Base-by-base conservation (phyloP, 2,113 vertebrate species). In the Helogale parvula region DNA sequence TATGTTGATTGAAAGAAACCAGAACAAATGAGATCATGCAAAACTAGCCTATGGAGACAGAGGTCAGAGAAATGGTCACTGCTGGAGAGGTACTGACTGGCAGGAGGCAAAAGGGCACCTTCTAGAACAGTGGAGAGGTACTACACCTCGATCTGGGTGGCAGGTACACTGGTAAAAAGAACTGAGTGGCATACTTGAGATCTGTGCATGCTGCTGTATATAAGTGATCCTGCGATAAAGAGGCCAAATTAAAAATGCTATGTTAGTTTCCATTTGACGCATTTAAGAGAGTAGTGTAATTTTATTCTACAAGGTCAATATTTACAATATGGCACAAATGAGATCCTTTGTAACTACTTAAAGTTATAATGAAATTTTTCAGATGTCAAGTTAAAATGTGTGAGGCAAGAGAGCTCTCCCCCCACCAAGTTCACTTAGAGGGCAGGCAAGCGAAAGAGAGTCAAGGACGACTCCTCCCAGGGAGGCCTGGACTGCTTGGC, bases 381-480 rank as follows among this genome's bases (percentile, higher is more conserved):
- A 94, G 54, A 88, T 85, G 81, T 95, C 81, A 96, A 88, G 88
- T 85, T 96, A 96, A 91, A 94, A 89, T 80, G 63, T 16, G 66
- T 94, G 66, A 60, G 63, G 74, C 45, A 80, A 52, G 94, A 90
- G 92, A 88, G 90, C 38, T 65, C 35, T 29, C 13, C 21, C 60
- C 60, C 45, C 10, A 14, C 47, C 47, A n/a, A 94, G 83, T 92
- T 84, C 94, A 87, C 47, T 29, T 15, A 54, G 87, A 96, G 79
- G 72, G 31, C 27, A 96, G 63, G n/a, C 68, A 92, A 79, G 54
- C 90, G 90, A 79, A 80, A n/a, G 38, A 10, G 6, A 15, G 25
- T 71, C 31, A 90, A 69, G 77, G 23, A 2, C 47, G 0, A 23
- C 69, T 87, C 85, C 82, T n/a, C 93, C 90, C 66, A 82, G 66